Evolutionary conservation across 2,113 vertebrate species (phyloP), one percentile per base, ranked within the genome.

Genomic region (Electrona antarctica): DNA sequence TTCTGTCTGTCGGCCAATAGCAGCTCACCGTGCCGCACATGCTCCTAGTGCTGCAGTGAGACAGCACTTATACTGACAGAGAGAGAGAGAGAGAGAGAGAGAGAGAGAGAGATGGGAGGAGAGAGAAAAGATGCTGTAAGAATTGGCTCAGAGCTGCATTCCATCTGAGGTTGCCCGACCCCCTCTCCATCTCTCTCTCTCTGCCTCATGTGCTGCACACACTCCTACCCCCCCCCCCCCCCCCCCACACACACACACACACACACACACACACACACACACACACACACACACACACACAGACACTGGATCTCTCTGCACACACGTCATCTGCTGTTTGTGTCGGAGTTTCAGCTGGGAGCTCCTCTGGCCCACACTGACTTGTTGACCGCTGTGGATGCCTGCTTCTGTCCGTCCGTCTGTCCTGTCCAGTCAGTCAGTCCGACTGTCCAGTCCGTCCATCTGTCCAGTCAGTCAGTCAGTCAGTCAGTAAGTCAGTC

Each of bases 11-110:
- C 87, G 71, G 84, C 71, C 68, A 67, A 60, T 64, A 45, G 54
- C 68, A 9, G 14, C 66, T 72, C 69, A 8, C 89, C 91, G 84
- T 94, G 92, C 95, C 93, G 94, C 94, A 92, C 94, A 93, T 89
- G 88, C 81, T 94, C 94, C 88, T 41, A 89, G 92, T 93, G 92
- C 94, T 95, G 95, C 96, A 95, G 94, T 95, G 94, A 93, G 93
- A 90, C 93, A 89, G 90, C 91, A 88, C 28, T 11, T 90, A 80
- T 77, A 91, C 85, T 91, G 80, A 90, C 90, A 90, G 90, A 91
- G 92, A 12, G 91, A 87, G 85, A 82, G 91, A 90, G 90, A 92
- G 92, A 86, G 87, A 80, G 86, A 90, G 91, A 91, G 91, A 88
- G 84, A 89, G 92, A 91, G 57, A 7, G 9, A 60, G 47, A 54